Evolutionary conservation across 2,888 invertebrate species (phyloP), one percentile per base, ranked within the genome.

Genomic region (Diloba caeruleocephala): DNA sequence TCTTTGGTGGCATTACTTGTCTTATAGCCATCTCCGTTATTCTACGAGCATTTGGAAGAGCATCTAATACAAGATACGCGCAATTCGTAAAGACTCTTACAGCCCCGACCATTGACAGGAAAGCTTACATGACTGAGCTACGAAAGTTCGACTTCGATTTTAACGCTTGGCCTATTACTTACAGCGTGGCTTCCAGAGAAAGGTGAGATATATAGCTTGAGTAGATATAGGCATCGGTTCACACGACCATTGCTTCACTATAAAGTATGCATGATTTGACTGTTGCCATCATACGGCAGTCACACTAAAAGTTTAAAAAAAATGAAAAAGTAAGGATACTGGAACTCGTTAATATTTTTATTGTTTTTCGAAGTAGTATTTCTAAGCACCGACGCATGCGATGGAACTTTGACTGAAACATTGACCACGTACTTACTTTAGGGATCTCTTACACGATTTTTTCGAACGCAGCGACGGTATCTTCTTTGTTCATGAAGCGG

Each of bases 91-190:
- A 92, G 49, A 94, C 94, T 0, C 83, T 97, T 3, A 89, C 87
- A 12, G 83, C 90, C n/a, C 81, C 90, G 1, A 59, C 49, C 1
- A 17, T 23, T 6, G 79, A 88, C 32, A 79, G 82, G 17, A 71
- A 90, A n/a, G 74, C 75, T 0, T 85, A 94, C 25, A 94, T 96
- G 65, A 90, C 93, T 52, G 90, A 93, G 28, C 79, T 98, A 33
- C 91, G 95, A 25, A 93, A 93, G 53, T 99, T 96, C 85, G 99
- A 99, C 81, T 98, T 98, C 92, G 98, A 98, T 43, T 98, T 98
- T 81, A 92, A 93, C 76, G 95, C 95, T 1, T 98, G 98, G 97
- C 98, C 98, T 0, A 94, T 96, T 0, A 96, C 97, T 58, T 98
- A 68, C 48, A 50, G 51, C 1, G 74, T 88, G 33, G 39, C 71